Evolutionary conservation across 2,797 vertebrate genomes (phyloP).

Genomic region (Pseudocheirus occidentalis): DNA sequence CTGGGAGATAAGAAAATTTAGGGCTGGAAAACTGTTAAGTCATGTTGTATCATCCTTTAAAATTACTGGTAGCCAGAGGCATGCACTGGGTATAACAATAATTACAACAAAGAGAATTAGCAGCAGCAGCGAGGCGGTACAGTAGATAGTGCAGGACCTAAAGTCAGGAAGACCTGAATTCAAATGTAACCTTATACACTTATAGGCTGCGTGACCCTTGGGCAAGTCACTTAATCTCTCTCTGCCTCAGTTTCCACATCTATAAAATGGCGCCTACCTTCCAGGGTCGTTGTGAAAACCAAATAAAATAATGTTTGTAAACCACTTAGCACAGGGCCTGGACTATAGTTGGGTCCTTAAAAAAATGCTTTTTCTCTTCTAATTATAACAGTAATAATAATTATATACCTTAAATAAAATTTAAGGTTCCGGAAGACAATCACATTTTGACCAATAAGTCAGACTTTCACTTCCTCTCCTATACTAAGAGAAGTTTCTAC

Average conservation of each 20-base stretch:
- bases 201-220: neutral
- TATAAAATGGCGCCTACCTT: neutral
- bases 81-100: constrained; percentile 2
- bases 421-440: constrained; percentile 25
- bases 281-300: neutral
- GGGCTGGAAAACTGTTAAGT: constrained; percentile 42
- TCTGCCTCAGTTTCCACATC: neutral
- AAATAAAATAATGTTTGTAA: neutral
- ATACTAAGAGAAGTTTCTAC: neutral
- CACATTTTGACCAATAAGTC: neutral
- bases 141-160: too few relatives aligned
- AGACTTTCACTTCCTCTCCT: constrained; percentile 14
- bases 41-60: constrained; percentile 42
- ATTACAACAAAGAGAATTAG: too few relatives aligned
- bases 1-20: neutral
- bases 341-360: neutral
- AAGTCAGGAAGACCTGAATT: neutral
- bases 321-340: neutral
- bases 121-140: neutral
- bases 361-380: neutral
- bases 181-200: neutral
- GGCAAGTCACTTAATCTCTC: neutral
- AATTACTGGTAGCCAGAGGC: constrained; percentile 42
- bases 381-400: neutral
- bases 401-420: constrained; percentile 23